Base-by-base conservation (phyloP, 35 echinoderm and acorn worm genomes). In the Holothuria glaberrima region DNA sequence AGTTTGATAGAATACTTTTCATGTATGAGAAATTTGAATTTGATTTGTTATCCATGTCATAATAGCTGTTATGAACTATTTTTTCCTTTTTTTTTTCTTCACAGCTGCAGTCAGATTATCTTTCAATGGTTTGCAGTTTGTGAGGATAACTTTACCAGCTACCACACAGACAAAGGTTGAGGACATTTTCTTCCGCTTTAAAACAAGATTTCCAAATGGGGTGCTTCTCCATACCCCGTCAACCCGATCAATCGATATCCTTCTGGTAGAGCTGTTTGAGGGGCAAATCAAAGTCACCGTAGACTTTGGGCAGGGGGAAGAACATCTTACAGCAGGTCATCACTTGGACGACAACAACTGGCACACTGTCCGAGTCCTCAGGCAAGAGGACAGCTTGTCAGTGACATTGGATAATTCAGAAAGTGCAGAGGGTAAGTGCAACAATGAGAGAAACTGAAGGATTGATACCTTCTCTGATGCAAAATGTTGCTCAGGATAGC, bases 111-210 rank as follows among this genome's bases (percentile, higher is more conserved):
- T 91, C 33, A 68, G 91, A 17, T 66, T 93, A 46, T 86, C 87
- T 9, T 98, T 98, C 81, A 94, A 98, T 88, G 96, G 96, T 45
- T 88, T 90, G 56, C 91, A 94, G 44, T 94, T 90, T 45, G 82
- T 98, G 88, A 65, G 87, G 56, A 87, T 98, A n/a, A 83, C 88
- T n/a, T 80, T 95, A 21, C 30, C 60, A 17, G 34, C 48, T 6
- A 83, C 25, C 71, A 82, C 90, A 3, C 90, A 75, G 48, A 95
- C 90, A 33, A 92, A 95, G 67, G 79, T 94, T 12, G 96, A 98
- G 59, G 90, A 98, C 41, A 91, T 98, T 36, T 90, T 86, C 45
- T 59, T 98, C 21, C 93, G 96, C 17, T 98, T 98, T 81, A 63
- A 86, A 22, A 98, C 96, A 5, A 75, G 93, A 38, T 88, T 91